Base-by-base conservation (phyloP, 2,888 invertebrate species). In the Limnephilus lunatus region DNA sequence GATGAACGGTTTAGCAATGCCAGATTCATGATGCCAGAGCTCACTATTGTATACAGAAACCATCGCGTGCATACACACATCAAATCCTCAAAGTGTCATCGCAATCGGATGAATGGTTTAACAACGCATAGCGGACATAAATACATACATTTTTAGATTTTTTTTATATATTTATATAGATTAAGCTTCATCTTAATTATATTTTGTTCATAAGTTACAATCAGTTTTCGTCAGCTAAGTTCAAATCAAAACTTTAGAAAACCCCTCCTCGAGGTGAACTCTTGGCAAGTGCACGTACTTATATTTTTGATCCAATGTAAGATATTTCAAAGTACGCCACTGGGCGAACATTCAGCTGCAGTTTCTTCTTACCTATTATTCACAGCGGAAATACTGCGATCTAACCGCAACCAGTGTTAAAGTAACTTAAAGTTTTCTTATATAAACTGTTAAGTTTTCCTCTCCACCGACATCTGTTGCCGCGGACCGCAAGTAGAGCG, bases 301-400 rank as follows among this genome's bases (percentile, higher is more conserved):
- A 68, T 68, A 68, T 68, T n/a, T 25, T 68, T 9, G 25, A n/a
- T 7, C 7, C 68, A n/a, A 25, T 25, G 25, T 25, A 68, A 68
- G 25, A 68, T 68, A n/a, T 68, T 68, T 68, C 25, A 25, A 68
- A 68, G 5, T 68, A 68, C 68, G 68, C 68, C 25, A 25, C 68
- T 83, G 35, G 14, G 68, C 25, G 68, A 87, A 87, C 68, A 44
- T 30, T 1, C 15, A 30, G 87, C 31, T 2, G 87, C 48, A 30
- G 68, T 68, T 68, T 68, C 68, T 7, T 9, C 68, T 25, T n/a
- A 68, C 68, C 9, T n/a, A 68, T n/a, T 68, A n/a, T 68, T 48
- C 80, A 44, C 35, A n/a, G 39, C 39, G 88, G 86, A 31, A 35
- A 89, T 80, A 89, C 68, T 89, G 35, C 88, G 80, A 88, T 80